Conservation (phyloP, 2,888 invertebrate species). For the Clanis bilineata region DNA sequence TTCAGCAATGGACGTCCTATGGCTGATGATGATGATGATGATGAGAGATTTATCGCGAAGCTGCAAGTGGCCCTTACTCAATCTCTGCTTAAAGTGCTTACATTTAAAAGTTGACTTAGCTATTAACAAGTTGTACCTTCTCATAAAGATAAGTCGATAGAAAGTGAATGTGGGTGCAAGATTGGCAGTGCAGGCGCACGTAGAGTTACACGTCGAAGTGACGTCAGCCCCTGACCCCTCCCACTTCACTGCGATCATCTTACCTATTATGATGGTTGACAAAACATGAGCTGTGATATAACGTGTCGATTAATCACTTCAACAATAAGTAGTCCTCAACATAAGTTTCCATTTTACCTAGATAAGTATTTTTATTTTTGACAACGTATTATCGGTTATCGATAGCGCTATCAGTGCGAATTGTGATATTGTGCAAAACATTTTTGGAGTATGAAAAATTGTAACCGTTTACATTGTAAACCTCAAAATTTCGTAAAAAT, state of each 20-base stretch:
- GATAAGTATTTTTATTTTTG: no score
- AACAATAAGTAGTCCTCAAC: neutral
- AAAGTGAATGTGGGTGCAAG: conserved; percentile 68
- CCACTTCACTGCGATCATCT: conserved; percentile 28
- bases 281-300: conserved; percentile 30
- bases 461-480: no score
- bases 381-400: no score
- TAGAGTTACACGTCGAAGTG: conserved; percentile 27
- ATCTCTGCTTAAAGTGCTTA: no score
- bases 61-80: no score
- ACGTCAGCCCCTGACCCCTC: conserved; percentile 34
- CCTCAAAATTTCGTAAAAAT: no score
- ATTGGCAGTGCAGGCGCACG: conserved; percentile 35
- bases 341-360: neutral
- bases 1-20: no score
- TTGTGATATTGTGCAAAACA: no score
- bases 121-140: conserved; percentile 35
- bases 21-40: no score
- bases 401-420: no score
- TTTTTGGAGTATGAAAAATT: no score
- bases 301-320: conserved; percentile 26
- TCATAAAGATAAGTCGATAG: conserved; percentile 51
- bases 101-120: neutral
- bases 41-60: no score
- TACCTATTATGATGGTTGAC: conserved; percentile 23